phyloP scores from a whole-genome alignment of 23 tunicate genomes.

The Ciona savignyi region DNA sequence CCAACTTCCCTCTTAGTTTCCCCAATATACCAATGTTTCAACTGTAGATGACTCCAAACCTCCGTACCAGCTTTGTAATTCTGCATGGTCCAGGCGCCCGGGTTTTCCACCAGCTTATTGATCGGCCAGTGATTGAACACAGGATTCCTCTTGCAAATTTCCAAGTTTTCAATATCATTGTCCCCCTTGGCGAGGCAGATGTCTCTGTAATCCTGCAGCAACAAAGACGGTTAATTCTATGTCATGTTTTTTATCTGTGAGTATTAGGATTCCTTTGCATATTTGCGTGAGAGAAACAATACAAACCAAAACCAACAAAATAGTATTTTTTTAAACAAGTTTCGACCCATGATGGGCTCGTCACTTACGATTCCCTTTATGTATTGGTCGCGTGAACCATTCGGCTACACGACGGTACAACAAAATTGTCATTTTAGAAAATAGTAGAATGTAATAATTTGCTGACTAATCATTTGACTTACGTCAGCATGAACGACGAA shows the following conservation, averaged over 20 bases:
- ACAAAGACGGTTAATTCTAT: too few relatives aligned
- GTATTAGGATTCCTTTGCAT: too few relatives aligned
- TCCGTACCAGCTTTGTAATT: constrained; percentile 92
- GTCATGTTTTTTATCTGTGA: too few relatives aligned
- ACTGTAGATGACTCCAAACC: too few relatives aligned
- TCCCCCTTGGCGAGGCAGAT: constrained; percentile 63
- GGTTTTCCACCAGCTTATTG: constrained; percentile 66
- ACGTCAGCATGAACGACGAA: too few relatives aligned
- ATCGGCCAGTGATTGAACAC: constrained; percentile 95
- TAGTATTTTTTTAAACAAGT: constrained; percentile 53
- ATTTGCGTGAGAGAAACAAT: too few relatives aligned
- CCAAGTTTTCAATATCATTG: constrained; percentile 53
- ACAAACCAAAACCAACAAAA: constrained; percentile 55
- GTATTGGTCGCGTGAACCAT: constrained; percentile 73
- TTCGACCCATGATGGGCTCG: too few relatives aligned
- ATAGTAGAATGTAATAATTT: constrained; percentile 65
- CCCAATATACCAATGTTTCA: too few relatives aligned
- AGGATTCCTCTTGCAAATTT: constrained; percentile 74
- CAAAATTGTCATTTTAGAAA: constrained; percentile 59
- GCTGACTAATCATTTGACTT: too few relatives aligned
- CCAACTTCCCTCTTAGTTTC: too few relatives aligned
- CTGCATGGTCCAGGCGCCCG: constrained; percentile 86
- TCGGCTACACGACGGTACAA: too few relatives aligned
- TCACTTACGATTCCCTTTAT: constrained; percentile 72
- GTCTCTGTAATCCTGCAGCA: constrained; percentile 63